Conservation (phyloP, 2,113 vertebrate genomes). For the Coptodon bakossiorum region DNA sequence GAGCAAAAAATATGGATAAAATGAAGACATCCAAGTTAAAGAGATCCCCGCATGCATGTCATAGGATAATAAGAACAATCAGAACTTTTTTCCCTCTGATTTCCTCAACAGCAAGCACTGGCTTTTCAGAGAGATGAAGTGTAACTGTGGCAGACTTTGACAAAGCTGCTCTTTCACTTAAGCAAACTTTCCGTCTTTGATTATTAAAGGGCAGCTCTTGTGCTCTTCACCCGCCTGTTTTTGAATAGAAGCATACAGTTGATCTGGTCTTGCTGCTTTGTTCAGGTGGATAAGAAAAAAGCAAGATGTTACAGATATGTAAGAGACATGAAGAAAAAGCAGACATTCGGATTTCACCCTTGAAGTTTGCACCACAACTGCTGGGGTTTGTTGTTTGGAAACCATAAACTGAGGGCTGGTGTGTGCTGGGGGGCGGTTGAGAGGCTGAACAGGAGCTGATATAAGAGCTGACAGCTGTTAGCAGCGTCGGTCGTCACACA, state of each 20-base stretch:
- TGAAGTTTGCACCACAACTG: not conserved
- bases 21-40: not conserved
- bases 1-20: not conserved
- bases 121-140: not conserved
- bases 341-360: not conserved
- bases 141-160: not conserved
- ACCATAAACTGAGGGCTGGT: not conserved
- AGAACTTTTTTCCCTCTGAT: not conserved
- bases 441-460: conserved; percentile 20
- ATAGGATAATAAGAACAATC: not conserved
- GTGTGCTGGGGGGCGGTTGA: not conserved
- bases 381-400: not conserved
- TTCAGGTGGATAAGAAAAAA: not conserved
- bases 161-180: not conserved
- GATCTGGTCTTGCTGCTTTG: not conserved
- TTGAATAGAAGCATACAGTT: not conserved
- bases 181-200: fast-evolving
- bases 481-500: conserved; percentile 58
- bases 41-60: not conserved
- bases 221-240: not conserved
- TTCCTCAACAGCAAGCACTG: not conserved
- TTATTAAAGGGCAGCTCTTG: not conserved
- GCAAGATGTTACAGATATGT: not conserved
- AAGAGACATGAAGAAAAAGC: not conserved
- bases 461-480: conserved; percentile 61